Conservation (phyloP, 2,888 invertebrate genomes). For the Leucoma salicis region DNA sequence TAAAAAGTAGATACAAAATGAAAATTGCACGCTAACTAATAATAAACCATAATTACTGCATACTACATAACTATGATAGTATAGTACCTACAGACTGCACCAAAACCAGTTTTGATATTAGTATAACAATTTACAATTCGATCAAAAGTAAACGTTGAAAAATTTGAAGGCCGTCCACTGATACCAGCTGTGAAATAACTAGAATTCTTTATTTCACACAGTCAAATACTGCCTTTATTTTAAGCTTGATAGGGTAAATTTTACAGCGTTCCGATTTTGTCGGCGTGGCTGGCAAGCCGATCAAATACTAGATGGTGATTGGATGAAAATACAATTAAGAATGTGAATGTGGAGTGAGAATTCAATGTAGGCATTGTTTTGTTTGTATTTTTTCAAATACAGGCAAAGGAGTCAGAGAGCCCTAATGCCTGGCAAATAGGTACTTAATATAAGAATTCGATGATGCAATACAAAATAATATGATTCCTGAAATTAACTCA, state of each 20-base stretch:
- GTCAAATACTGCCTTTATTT: slow-evolving; percentile 12
- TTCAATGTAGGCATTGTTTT: slow-evolving; percentile 14
- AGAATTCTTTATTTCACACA: slow-evolving; percentile 15
- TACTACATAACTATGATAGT: too few relatives aligned
- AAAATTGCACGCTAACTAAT: too few relatives aligned
- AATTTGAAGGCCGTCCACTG: slow-evolving; percentile 25
- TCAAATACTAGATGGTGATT: slow-evolving; percentile 37
- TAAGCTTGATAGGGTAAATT: slow-evolving; percentile 13
- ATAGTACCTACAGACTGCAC: too few relatives aligned
- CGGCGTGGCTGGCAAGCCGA: slow-evolving; percentile 49
- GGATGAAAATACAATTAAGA: slow-evolving; percentile 30
- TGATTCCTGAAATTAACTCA: too few relatives aligned
- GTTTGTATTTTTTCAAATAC: slow-evolving; percentile 5
- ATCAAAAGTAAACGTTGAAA: slow-evolving; percentile 29
- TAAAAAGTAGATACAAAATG: too few relatives aligned
- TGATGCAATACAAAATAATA: too few relatives aligned
- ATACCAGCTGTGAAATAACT: slow-evolving; percentile 20
- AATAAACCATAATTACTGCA: too few relatives aligned
- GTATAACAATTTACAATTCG: slow-evolving; percentile 7
- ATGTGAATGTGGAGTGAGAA: slow-evolving; percentile 23
- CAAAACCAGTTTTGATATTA: too few relatives aligned
- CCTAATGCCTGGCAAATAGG: slow-evolving; percentile 2
- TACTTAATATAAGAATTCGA: too few relatives aligned
- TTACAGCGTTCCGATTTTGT: slow-evolving; percentile 16
- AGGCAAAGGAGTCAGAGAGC: not conserved